Conservation (phyloP, 2,888 invertebrate genomes). For the Mimumesa dahlbomi region DNA sequence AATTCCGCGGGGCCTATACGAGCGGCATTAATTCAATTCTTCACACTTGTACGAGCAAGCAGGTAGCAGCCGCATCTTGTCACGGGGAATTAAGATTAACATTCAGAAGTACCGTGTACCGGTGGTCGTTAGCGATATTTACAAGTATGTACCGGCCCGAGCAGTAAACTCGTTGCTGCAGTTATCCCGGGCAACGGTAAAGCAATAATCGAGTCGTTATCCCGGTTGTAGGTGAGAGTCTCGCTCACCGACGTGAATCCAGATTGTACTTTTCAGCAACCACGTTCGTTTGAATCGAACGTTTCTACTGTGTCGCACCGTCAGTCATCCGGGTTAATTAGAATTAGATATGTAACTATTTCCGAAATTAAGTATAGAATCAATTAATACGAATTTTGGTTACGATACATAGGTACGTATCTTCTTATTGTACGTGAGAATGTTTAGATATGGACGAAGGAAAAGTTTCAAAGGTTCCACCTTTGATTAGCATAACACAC, state of each 20-base stretch:
- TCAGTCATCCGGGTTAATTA: too few species aligned
- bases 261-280: conserved; percentile 10
- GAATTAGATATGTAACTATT: too few species aligned
- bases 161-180: conserved; percentile 67
- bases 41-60: conserved; percentile 59
- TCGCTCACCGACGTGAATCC: conserved; percentile 25
- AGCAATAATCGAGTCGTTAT: conserved; percentile 73
- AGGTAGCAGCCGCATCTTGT: conserved; percentile 63
- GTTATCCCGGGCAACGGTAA: conserved; percentile 60
- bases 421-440: too few species aligned
- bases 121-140: conserved; percentile 66
- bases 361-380: too few species aligned
- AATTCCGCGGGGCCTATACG: conserved; percentile 46
- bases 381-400: too few species aligned
- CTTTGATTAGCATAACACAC: too few species aligned
- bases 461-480: too few species aligned
- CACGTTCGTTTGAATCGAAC: conserved; percentile 8
- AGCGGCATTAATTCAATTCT: conserved; percentile 61
- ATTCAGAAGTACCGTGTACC: conserved; percentile 60
- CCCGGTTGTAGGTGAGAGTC: conserved; percentile 57
- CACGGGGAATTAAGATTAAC: conserved; percentile 67
- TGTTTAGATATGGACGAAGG: too few species aligned
- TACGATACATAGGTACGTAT: too few species aligned
- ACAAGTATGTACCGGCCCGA: conserved; percentile 57
- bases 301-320: too few species aligned